These are phyloP conservation scores for Caenorhabditis drosophilae DNA, from an alignment of 2,888 invertebrate species.

Conservation along the genomic window DNA sequence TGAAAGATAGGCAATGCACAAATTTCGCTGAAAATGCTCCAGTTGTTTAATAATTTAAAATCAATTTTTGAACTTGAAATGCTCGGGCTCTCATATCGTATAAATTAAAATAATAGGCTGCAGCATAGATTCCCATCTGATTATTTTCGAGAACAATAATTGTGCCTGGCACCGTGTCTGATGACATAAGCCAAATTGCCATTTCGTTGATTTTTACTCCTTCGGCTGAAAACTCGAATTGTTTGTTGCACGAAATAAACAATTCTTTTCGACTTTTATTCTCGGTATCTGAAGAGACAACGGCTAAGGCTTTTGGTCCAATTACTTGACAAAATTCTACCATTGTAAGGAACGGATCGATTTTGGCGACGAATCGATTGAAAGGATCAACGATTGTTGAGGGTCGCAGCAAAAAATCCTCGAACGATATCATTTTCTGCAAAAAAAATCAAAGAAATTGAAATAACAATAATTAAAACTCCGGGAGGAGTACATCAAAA, in stretches of 20 bases:
- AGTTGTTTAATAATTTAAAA: too few relatives aligned
- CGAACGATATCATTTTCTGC: slow-evolving; percentile 33
- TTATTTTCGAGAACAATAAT: slow-evolving; percentile 59
- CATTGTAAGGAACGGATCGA: slow-evolving; percentile 52
- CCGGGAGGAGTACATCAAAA: too few relatives aligned
- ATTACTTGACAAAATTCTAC: slow-evolving; percentile 66
- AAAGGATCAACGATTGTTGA: slow-evolving; percentile 48
- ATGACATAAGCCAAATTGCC: slow-evolving; percentile 64
- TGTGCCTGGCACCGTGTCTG: slow-evolving; percentile 59
- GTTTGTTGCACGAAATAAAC: too few relatives aligned
- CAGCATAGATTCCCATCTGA: slow-evolving; percentile 58
- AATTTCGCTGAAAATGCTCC: slow-evolving; percentile 64
- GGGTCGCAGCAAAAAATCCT: slow-evolving; percentile 34
- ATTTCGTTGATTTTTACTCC: slow-evolving; percentile 56
- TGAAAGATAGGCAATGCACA: slow-evolving; percentile 56
- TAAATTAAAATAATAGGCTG: slow-evolving; percentile 59
- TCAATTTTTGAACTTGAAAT: too few relatives aligned
- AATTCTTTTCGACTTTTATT: slow-evolving; percentile 26
- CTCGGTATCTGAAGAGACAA: slow-evolving; percentile 28
- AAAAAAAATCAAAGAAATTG: too few relatives aligned
- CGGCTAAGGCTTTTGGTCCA: slow-evolving; percentile 53
- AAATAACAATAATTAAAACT: too few relatives aligned
- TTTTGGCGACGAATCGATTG: slow-evolving; percentile 38
- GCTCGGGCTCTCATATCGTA: slow-evolving; percentile 63
- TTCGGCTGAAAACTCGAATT: slow-evolving; percentile 25